These are phyloP conservation scores for Maccullochella peelii DNA, from an alignment of 2,113 vertebrate species.

Conservation along the genomic window DNA sequence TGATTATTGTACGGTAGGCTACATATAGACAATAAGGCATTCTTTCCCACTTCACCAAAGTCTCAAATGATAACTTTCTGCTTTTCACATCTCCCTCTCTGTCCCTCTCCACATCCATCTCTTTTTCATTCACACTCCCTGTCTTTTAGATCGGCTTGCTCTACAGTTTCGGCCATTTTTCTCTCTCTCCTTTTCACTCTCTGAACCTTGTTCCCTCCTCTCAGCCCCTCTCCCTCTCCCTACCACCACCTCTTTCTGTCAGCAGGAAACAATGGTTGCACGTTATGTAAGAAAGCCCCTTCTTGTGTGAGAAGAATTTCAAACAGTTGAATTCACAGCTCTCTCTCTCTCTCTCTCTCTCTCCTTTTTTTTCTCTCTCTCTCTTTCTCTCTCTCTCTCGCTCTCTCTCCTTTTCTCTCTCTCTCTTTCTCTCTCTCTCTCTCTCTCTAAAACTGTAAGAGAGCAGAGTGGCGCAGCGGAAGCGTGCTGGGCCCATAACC, in stretches of 20 bases:
- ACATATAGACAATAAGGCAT: background rate
- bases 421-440: no score
- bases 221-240: background rate
- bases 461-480: slow-evolving; percentile 88
- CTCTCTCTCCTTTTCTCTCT: no score
- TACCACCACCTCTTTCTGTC: slow-evolving; percentile 1
- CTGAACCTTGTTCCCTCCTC: background rate
- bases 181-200: background rate
- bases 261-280: slow-evolving; percentile 40
- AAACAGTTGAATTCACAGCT: slow-evolving; percentile 24
- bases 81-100: background rate
- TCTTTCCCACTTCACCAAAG: background rate
- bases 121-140: background rate
- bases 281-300: slow-evolving; percentile 51
- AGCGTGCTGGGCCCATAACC: slow-evolving; percentile 90
- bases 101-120: background rate
- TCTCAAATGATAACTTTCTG: background rate
- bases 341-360: no score
- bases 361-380: no score
- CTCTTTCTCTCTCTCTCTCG: no score
- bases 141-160: background rate
- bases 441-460: rapidly evolving
- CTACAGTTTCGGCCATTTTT: background rate
- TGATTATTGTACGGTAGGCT: background rate
- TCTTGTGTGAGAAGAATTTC: slow-evolving; percentile 67